Evolutionary conservation across 2,888 invertebrate genomes (phyloP).

Genomic region (Nephrotoma guestfalica): DNA sequence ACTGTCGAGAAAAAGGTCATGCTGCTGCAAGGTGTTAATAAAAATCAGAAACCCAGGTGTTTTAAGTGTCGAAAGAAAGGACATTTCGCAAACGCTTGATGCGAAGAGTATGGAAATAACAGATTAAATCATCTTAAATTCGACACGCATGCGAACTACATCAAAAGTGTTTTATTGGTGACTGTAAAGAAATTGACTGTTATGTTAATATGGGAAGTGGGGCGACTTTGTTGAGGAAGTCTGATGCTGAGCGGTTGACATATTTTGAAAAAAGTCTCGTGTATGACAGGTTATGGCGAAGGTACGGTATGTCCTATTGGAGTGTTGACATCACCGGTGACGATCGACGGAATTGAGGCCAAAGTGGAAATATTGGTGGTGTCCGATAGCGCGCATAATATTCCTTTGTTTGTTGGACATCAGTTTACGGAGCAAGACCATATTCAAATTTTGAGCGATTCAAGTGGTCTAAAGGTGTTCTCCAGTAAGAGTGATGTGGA

Average conservation of each 20-base stretch:
- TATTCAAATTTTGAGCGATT: background rate
- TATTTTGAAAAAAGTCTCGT: background rate
- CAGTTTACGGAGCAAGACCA: too few relatives aligned
- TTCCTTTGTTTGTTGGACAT: too few relatives aligned
- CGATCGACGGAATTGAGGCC: too few relatives aligned
- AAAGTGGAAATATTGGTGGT: too few relatives aligned
- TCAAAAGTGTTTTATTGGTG: background rate
- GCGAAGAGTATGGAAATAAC: background rate
- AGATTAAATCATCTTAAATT: background rate
- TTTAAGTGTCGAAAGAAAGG: background rate
- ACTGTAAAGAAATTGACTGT: background rate
- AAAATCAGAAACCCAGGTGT: background rate
- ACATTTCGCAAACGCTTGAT: background rate
- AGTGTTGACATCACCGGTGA: background rate
- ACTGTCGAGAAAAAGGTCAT: background rate
- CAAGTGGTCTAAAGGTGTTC: background rate
- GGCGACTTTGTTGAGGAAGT: background rate
- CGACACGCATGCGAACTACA: too few relatives aligned
- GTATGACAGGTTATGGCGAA: background rate
- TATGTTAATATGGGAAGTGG: background rate
- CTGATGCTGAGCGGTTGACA: too few relatives aligned
- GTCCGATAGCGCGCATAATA: too few relatives aligned
- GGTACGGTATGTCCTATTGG: background rate
- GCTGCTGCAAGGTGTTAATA: background rate
- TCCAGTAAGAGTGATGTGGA: background rate